These are phyloP conservation scores for Halictus quadricinctus DNA, from an alignment of 2,888 invertebrate species.

Conservation along the genomic window DNA sequence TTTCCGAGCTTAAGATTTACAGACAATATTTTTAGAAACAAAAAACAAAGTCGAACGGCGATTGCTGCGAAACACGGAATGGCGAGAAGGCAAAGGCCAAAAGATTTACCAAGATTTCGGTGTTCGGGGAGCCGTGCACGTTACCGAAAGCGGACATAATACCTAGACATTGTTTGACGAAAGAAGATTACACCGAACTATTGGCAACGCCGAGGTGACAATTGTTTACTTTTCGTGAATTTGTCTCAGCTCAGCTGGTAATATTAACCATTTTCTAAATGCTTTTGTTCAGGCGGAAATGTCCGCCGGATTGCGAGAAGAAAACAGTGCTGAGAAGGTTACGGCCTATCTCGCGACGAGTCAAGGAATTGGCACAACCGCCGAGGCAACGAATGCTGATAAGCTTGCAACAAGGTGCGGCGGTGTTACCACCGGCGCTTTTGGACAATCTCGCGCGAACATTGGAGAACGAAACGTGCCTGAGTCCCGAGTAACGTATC, in stretches of 20 bases:
- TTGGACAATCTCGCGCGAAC: conserved; percentile 74
- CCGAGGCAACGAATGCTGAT: conserved; percentile 69
- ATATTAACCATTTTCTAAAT: not conserved
- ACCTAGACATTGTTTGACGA: conserved; percentile 75
- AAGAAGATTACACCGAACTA: conserved; percentile 71
- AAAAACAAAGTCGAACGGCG: conserved; percentile 44
- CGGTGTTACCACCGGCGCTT: conserved; percentile 69
- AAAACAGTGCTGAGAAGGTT: conserved; percentile 61
- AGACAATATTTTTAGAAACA: not conserved
- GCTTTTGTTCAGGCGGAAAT: conserved; percentile 55
- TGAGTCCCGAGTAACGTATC: conserved; percentile 78
- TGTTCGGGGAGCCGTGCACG: conserved; percentile 70
- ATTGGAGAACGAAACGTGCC: conserved; percentile 73
- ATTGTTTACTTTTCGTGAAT: not conserved
- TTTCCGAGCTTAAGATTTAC: not conserved
- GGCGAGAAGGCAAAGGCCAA: not conserved
- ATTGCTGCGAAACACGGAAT: conserved; percentile 64
- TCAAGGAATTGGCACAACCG: conserved; percentile 75
- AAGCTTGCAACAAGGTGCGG: conserved; percentile 71
- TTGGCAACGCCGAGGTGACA: conserved; percentile 74
- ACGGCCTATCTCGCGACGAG: conserved; percentile 68
- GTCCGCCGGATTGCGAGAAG: conserved; percentile 64
- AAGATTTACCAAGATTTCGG: conserved; percentile 57
- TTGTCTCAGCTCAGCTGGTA: not conserved
- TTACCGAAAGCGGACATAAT: conserved; percentile 65